phyloP scores from a whole-genome alignment of 2,888 invertebrate genomes.

The Melanargia galathea region DNA sequence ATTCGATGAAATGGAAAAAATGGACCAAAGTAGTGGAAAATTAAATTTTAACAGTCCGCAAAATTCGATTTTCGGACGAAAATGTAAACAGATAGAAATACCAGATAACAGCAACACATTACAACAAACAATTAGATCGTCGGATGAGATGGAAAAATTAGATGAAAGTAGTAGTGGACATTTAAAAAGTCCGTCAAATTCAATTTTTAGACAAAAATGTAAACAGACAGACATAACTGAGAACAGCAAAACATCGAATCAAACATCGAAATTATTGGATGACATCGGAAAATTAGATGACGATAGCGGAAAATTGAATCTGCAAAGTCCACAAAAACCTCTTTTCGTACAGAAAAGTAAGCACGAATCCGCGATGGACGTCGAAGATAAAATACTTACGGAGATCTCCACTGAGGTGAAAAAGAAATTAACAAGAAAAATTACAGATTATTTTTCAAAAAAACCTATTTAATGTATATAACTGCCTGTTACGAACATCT shows the following conservation, averaged over 20 bases:
- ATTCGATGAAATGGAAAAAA: slow-evolving; percentile 57
- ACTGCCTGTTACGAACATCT: neutral
- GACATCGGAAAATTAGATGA: slow-evolving; percentile 59
- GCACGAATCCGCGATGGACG: slow-evolving; percentile 35
- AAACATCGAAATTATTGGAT: slow-evolving; percentile 48
- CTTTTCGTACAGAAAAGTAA: slow-evolving; percentile 40
- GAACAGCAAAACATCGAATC: slow-evolving; percentile 14
- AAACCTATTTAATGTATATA: slow-evolving; percentile 44
- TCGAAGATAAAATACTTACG: slow-evolving; percentile 43
- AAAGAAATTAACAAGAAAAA: slow-evolving; percentile 64
- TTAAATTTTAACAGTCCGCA: slow-evolving; percentile 52
- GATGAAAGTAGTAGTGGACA: slow-evolving; percentile 56
- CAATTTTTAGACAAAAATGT: slow-evolving; percentile 42
- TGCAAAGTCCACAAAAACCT: slow-evolving; percentile 49
- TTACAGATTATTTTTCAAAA: slow-evolving; percentile 72
- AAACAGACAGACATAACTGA: slow-evolving; percentile 5
- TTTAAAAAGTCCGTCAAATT: slow-evolving; percentile 48
- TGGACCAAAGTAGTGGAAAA: slow-evolving; percentile 53
- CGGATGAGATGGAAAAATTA: slow-evolving; percentile 58
- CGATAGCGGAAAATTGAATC: slow-evolving; percentile 53
- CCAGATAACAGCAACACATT: slow-evolving; percentile 8
- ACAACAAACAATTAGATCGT: slow-evolving; percentile 41
- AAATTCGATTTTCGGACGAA: slow-evolving; percentile 45
- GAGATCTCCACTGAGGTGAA: slow-evolving; percentile 57
- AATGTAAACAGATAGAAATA: slow-evolving; percentile 17